phyloP scores from a whole-genome alignment of 2,888 invertebrate species.

The Schizaphis graminum region DNA sequence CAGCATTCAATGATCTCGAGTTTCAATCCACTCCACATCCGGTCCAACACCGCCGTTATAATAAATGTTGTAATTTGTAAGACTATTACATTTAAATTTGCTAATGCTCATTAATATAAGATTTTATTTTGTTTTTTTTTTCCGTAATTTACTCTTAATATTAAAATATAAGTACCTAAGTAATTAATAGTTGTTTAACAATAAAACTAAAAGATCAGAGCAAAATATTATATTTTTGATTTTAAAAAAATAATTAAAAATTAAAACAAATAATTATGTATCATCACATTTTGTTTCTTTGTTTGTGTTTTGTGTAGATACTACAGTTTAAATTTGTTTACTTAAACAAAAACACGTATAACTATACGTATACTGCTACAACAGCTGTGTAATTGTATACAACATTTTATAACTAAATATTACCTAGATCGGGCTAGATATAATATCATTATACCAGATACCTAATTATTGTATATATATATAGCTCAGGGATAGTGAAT shows the following conservation, averaged over 20 bases:
- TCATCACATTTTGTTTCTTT: neutral
- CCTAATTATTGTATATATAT: too few relatives aligned
- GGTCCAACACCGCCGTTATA: neutral
- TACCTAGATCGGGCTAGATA: too few relatives aligned
- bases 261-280: neutral
- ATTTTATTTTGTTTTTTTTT: neutral
- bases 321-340: neutral
- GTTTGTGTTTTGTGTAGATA: neutral
- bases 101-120: neutral
- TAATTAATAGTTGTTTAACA: neutral
- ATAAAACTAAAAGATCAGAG: neutral
- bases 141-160: neutral
- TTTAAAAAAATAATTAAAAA: neutral
- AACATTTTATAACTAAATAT: neutral
- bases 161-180: neutral
- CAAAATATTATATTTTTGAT: neutral
- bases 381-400: neutral
- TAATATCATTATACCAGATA: too few relatives aligned
- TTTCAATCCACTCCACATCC: slow-evolving; percentile 40
- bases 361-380: neutral
- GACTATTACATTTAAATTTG: neutral
- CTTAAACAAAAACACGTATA: neutral
- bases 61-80: neutral
- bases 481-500: neutral
- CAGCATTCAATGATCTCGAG: slow-evolving; percentile 43